phyloP scores from a whole-genome alignment of 2,113 vertebrate species.

The Vulpes vulpes region DNA sequence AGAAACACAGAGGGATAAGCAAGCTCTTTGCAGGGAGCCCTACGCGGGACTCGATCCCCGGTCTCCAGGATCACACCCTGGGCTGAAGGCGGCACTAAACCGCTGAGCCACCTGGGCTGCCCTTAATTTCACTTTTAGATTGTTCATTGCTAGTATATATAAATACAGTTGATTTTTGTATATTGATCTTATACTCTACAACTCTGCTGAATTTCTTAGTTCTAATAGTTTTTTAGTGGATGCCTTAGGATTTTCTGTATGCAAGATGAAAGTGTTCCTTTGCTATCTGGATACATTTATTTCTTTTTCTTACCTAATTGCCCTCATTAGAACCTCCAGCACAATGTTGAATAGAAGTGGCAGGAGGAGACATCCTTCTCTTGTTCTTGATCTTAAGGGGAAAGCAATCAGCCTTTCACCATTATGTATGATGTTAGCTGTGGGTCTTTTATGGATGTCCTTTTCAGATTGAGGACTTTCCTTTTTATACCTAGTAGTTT shows the following conservation, averaged over 20 bases:
- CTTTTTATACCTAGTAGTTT: not conserved
- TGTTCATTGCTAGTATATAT: no score
- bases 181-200: not conserved
- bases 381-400: not conserved
- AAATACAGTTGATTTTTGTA: no score
- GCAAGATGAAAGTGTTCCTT: not conserved
- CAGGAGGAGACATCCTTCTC: not conserved
- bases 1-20: no score
- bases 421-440: not conserved
- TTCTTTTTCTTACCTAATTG: not conserved
- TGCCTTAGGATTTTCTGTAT: slow-evolving; percentile 1
- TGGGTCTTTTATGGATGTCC: not conserved
- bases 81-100: no score
- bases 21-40: no score
- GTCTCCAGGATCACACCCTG: no score
- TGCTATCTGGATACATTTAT: not conserved
- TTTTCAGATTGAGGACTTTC: not conserved
- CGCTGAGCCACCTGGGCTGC: no score
- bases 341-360: not conserved
- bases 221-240: not conserved
- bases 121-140: no score
- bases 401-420: not conserved
- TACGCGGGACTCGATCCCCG: no score
- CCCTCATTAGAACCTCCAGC: not conserved
- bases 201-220: not conserved